Base-by-base conservation (phyloP, 1,140 invertebrate species). In the Leptinotarsa texana region DNA sequence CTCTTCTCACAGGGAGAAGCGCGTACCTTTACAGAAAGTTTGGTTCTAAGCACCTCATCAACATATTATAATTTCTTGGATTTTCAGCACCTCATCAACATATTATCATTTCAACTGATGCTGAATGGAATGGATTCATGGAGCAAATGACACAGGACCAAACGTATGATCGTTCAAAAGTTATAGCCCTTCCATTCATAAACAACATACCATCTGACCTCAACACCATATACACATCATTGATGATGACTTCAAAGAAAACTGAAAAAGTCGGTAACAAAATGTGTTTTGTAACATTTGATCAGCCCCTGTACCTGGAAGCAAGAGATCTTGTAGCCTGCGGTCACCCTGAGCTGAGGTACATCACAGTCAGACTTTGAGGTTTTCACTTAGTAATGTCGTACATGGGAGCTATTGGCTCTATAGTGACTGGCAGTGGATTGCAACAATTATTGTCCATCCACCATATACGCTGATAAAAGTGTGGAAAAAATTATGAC, bases 401-500 rank as follows among this genome's bases (percentile, higher is more conserved):
- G 22, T 78, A 72, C 62, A 21, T 79, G 21, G 75, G 78, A 71
- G 27, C 66, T 18, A 75, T 79, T 48, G 78, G 78, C 57, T 4
- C 62, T 48, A 76, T 79, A 62, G 78, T 79, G 73, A 22, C 70
- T 21, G 74, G 78, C 67, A 79, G 78, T 75, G 71, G 78, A 3
- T 21, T 79, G 22, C 75, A 75, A 63, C 49, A 75, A n/a, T 47
- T 84, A 62, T 80, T 83, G 1, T 13, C 22, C 8, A 48, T 13
- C 22, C 8, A 48, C 69, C 57, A 48, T 24, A 1, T 75, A 73
- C 22, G 74, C 86, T 11, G 3, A 69, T 15, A 82, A 81, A 18
- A 83, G 82, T 72, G 78, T 85, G 67, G 80, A 84, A 42, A 84
- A 87, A 81, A 86, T 86, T 75, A 62, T 87, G 6, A 80, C 74